These are phyloP conservation scores for Abscondita cerata DNA, from an alignment of 2,888 invertebrate genomes.

Conservation along the genomic window DNA sequence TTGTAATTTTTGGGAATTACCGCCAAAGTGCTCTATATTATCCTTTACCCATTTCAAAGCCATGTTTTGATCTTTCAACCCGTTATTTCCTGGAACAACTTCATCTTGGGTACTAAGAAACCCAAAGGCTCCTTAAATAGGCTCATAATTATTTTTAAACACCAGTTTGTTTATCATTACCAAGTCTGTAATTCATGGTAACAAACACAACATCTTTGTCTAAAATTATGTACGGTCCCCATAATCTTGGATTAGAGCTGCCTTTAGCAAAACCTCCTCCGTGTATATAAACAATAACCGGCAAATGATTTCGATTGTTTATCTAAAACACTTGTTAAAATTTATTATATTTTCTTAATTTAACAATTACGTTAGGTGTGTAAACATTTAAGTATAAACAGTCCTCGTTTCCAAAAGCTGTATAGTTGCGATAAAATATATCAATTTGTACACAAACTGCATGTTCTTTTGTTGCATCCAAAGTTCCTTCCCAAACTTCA, in stretches of 20 bases:
- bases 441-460: conserved; percentile 60
- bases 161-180: too few species aligned
- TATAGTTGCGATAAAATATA: neutral
- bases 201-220: too few species aligned
- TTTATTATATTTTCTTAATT: too few species aligned
- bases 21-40: conserved; percentile 1
- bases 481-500: neutral
- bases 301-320: too few species aligned
- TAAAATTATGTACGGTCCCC: too few species aligned
- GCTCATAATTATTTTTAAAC: too few species aligned
- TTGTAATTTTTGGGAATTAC: neutral
- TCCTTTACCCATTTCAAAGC: neutral
- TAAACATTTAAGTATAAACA: conserved; percentile 12
- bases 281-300: too few species aligned
- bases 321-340: too few species aligned
- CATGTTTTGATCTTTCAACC: neutral
- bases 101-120: neutral
- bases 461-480: neutral
- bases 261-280: too few species aligned
- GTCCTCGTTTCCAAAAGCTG: neutral
- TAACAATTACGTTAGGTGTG: conserved; percentile 2
- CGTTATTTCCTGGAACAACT: neutral
- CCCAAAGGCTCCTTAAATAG: neutral
- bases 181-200: too few species aligned
- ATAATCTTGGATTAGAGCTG: too few species aligned